These are phyloP conservation scores for Leucosticte australis DNA, from an alignment of 2,113 vertebrate species.

Conservation along the genomic window DNA sequence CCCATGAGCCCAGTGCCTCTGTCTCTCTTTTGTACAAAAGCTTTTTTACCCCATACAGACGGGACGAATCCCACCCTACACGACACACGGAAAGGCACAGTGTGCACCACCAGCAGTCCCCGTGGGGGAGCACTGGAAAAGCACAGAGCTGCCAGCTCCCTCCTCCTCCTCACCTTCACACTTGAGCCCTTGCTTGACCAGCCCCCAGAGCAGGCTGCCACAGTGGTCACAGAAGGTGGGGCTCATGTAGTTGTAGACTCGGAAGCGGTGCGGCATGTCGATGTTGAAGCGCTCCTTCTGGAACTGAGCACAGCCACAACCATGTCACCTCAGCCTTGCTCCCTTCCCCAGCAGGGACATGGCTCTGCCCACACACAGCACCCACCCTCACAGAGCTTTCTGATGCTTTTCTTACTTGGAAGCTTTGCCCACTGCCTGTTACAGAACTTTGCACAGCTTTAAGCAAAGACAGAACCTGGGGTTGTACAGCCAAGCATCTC, in stretches of 20 bases:
- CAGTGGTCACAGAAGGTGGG: conserved; percentile 99
- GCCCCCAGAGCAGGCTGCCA: conserved; percentile 95
- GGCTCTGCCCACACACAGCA: neutral
- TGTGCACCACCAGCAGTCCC: accelerated
- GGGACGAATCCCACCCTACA: neutral
- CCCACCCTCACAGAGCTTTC: neutral
- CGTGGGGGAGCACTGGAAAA: neutral
- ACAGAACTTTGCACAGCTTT: neutral
- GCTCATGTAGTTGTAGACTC: conserved; percentile 96
- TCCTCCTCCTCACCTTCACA: conserved; percentile 85
- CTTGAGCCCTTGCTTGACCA: conserved; percentile 96
- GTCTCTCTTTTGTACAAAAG: neutral
- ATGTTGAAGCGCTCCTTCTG: conserved; percentile 99
- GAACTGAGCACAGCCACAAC: conserved; percentile 77
- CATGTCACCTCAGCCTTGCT: neutral
- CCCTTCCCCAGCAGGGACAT: neutral
- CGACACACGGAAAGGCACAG: accelerated
- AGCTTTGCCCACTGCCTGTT: neutral
- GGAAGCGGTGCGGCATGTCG: conserved; percentile 97
- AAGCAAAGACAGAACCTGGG: neutral
- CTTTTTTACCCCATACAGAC: accelerated
- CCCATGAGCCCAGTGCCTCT: neutral
- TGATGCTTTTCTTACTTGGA: neutral
- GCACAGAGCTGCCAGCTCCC: neutral
- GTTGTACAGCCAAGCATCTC: neutral